Percentiles rank a stretch among this genome's conserved stretches.
phyloP scores from a whole-genome alignment of 2,888 invertebrate genomes.

The Brachylomia viminalis region DNA sequence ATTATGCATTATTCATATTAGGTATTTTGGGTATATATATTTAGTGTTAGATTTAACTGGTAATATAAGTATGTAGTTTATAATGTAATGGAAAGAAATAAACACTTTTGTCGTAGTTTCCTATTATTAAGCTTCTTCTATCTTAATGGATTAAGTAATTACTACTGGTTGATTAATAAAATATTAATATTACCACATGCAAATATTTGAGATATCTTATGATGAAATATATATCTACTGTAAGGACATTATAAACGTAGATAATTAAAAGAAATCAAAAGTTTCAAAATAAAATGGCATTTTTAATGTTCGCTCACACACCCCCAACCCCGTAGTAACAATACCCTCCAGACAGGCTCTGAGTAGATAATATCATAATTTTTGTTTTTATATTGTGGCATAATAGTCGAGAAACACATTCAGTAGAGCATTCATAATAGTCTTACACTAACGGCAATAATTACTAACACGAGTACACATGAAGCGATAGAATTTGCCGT shows the following conservation, averaged over 20 bases:
- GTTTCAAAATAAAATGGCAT: slow-evolving; percentile 90
- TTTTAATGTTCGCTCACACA: slow-evolving; percentile 84
- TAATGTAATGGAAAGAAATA: slow-evolving; percentile 89
- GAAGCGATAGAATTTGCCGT: slow-evolving; percentile 63
- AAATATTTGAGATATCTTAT: slow-evolving; percentile 91
- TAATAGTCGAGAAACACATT: slow-evolving; percentile 44
- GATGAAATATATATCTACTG: slow-evolving; percentile 91
- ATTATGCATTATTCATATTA: slow-evolving; percentile 90
- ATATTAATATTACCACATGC: slow-evolving; percentile 91
- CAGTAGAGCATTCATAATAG: slow-evolving; percentile 73
- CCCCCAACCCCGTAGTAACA: slow-evolving; percentile 73
- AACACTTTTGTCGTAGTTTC: slow-evolving; percentile 90
- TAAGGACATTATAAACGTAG: slow-evolving; percentile 91
- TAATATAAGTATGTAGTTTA: slow-evolving; percentile 90
- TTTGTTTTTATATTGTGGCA: slow-evolving; percentile 85
- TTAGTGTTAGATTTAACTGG: slow-evolving; percentile 90
- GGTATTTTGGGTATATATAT: slow-evolving; percentile 90
- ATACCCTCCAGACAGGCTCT: slow-evolving; percentile 44
- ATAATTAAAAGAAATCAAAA: slow-evolving; percentile 91
- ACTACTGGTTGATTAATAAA: slow-evolving; percentile 90
- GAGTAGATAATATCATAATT: slow-evolving; percentile 85
- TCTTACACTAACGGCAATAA: slow-evolving; percentile 80
- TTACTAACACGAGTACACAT: slow-evolving; percentile 52
- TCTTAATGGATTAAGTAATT: slow-evolving; percentile 90
- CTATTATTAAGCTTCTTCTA: slow-evolving; percentile 91